Conservation (phyloP, 2,888 invertebrate genomes). For the Drosophila cracens region DNA sequence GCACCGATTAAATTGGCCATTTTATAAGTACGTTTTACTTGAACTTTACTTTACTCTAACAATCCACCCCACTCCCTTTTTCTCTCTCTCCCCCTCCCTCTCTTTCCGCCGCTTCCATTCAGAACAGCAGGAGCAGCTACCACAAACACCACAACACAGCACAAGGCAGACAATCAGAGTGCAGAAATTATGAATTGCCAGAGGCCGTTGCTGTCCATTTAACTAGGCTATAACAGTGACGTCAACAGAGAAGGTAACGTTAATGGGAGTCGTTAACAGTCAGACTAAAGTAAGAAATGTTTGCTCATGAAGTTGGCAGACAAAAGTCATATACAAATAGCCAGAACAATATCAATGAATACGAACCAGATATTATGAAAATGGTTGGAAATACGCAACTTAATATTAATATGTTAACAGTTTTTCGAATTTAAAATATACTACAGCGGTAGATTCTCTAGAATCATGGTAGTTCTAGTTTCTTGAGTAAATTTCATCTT, state of each 20-base stretch:
- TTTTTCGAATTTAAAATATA: background rate
- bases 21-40: slow-evolving; percentile 58
- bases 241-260: slow-evolving; percentile 13
- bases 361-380: background rate
- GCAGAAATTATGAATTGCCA: slow-evolving; percentile 69
- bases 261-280: slow-evolving; percentile 12
- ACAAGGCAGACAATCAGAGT: slow-evolving; percentile 44
- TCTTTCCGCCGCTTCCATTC: background rate
- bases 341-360: background rate
- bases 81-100: background rate
- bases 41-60: slow-evolving; percentile 34
- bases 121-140: slow-evolving; percentile 9
- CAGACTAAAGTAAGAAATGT: slow-evolving; percentile 33
- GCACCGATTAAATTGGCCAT: slow-evolving; percentile 70
- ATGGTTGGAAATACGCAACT: background rate
- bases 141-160: slow-evolving; percentile 37
- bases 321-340: slow-evolving; percentile 27
- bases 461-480: background rate
- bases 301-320: slow-evolving; percentile 50
- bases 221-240: slow-evolving; percentile 34
- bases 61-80: background rate
- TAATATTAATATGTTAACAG: background rate
- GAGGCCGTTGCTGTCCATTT: slow-evolving; percentile 63
- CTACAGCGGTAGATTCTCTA: background rate
- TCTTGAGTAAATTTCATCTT: background rate